Evolutionary conservation across 2,113 vertebrate species (phyloP).

Genomic region (Podarcis muralis): DNA sequence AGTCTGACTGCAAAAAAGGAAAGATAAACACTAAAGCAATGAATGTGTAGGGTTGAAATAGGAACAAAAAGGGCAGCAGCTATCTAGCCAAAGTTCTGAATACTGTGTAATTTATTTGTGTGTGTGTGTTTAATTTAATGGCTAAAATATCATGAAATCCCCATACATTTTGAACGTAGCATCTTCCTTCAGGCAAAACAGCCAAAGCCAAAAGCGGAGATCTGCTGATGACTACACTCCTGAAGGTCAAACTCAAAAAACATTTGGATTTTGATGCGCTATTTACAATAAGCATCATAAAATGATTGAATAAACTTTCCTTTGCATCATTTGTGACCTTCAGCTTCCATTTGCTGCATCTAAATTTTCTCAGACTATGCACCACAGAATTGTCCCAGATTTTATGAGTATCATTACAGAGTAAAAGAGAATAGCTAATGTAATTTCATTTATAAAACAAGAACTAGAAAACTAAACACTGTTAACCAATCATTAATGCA

Average conservation of each 20-base stretch:
- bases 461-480: conserved; percentile 22
- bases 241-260: not conserved
- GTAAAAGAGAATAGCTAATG: not conserved
- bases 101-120: not conserved
- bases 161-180: not conserved
- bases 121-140: too few species aligned
- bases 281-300: not conserved
- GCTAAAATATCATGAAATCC: not conserved
- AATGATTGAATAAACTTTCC: not conserved
- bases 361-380: not conserved
- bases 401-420: not conserved
- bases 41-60: not conserved
- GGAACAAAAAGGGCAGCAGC: not conserved
- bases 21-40: not conserved
- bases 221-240: not conserved
- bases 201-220: not conserved
- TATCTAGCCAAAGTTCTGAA: not conserved
- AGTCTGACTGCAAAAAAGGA: not conserved
- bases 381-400: not conserved
- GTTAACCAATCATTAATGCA: not conserved
- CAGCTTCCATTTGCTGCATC: too few species aligned
- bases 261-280: not conserved
- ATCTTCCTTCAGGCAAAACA: not conserved
- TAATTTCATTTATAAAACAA: conserved; percentile 9
- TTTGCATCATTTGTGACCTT: not conserved